Conservation (phyloP, 1,140 invertebrate genomes). For the Calycopis cecrops region DNA sequence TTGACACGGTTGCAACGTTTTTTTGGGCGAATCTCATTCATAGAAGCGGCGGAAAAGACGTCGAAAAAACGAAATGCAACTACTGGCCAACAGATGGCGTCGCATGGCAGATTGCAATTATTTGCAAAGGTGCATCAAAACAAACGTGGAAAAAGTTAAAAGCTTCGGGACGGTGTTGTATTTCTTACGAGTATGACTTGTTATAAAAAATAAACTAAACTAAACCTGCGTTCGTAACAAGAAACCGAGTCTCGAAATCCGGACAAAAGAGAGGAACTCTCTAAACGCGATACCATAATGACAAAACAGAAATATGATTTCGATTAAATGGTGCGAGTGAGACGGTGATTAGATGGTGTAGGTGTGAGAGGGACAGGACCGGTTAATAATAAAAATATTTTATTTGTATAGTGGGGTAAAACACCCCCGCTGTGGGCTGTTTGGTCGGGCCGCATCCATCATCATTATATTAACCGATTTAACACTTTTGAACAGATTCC, state of each 20-base stretch:
- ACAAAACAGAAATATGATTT: slow-evolving; percentile 75
- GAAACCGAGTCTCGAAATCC: slow-evolving; percentile 63
- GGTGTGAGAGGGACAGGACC: slow-evolving; percentile 45
- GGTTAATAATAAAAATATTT: slow-evolving; percentile 75
- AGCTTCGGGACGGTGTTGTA: slow-evolving; percentile 44
- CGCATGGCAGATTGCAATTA: slow-evolving; percentile 20
- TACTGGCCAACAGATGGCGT: slow-evolving; percentile 61
- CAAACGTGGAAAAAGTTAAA: slow-evolving; percentile 36
- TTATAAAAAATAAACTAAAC: slow-evolving; percentile 57
- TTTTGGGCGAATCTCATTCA: slow-evolving; percentile 56
- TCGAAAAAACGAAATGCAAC: slow-evolving; percentile 33
- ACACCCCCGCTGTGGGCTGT: slow-evolving; percentile 73
- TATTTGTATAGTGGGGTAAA: slow-evolving; percentile 73
- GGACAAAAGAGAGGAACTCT: slow-evolving; percentile 71
- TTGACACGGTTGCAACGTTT: slow-evolving; percentile 65
- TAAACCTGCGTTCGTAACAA: slow-evolving; percentile 61
- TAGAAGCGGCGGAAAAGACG: slow-evolving; percentile 47
- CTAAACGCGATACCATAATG: slow-evolving; percentile 71
- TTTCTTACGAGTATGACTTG: slow-evolving; percentile 49
- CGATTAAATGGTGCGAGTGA: slow-evolving; percentile 64
- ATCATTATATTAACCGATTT: slow-evolving; percentile 75
- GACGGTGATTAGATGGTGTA: slow-evolving; percentile 35
- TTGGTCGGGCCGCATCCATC: slow-evolving; percentile 70
- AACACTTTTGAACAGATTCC: slow-evolving; percentile 74
- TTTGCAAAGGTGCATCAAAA: slow-evolving; percentile 29